Evolutionary conservation across 2,113 vertebrate species (phyloP), one percentile per base, ranked within the genome.

Genomic region (Mastomys coucha): DNA sequence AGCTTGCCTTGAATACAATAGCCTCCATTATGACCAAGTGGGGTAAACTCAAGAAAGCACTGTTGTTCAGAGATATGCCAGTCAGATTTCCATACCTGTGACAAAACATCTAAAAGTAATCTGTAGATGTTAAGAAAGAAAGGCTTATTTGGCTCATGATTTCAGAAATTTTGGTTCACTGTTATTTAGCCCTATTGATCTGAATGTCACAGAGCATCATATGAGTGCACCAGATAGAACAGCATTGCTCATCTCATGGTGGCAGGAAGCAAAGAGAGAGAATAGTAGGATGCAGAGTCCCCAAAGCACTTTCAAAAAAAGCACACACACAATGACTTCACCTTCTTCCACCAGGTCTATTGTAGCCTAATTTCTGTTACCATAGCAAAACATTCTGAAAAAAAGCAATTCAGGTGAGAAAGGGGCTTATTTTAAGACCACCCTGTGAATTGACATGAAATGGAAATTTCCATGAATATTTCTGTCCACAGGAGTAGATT

Each of bases 31-130:
- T 73, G 39, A n/a, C 31, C 63, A 51, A 2, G 7, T 33, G 51
- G 42, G 36, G 16, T 0, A 13, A n/a, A 8, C 1, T 3, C 7
- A 28, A 56, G 49, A 33, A 39, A 0, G 49, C 4, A 0, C 1
- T n/a, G 0, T 33, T 0, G 5, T 58, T 8, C 14, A 8, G 5
- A 53, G 11, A n/a, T 5, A 5, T 28, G 58, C 31, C 78, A 20
- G 45, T 56, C 58, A 45, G 28, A 49, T n/a, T 56, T 69, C 58
- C 14, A 63, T 58, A 6, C 1, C 78, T 45, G 7, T 58, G 60
- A 85, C n/a, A 26, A 56, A 81, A 53, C 31, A 36, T n/a, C 17
- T 42, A 13, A 45, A 70, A 11, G 16, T 24, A 28, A 26, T 36
- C 36, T 72, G 24, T 5, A 75, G 1, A 28, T 39, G 24, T 7